These are phyloP conservation scores for Thamnaconus septentrionalis DNA, from an alignment of 2,113 vertebrate genomes.

Conservation along the genomic window DNA sequence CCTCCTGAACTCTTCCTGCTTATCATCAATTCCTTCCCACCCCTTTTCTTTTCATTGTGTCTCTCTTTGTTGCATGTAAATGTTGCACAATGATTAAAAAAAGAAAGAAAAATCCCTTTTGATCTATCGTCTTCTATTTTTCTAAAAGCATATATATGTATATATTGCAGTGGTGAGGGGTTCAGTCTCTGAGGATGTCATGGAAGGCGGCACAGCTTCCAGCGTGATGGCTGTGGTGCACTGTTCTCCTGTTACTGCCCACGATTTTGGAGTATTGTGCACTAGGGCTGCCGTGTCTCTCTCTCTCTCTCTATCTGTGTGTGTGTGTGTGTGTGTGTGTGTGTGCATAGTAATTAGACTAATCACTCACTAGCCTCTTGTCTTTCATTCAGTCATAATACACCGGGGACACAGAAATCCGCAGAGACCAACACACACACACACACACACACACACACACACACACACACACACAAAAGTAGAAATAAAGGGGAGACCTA, in stretches of 20 bases:
- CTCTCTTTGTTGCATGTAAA: conserved; percentile 7
- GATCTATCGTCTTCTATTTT: conserved; percentile 7
- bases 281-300: conserved; percentile 22
- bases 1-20: conserved; percentile 3
- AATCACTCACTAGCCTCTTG: conserved; percentile 3
- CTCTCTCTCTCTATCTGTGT: conserved; percentile 18
- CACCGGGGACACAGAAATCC: conserved; percentile 33
- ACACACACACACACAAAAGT: not conserved
- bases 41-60: not conserved
- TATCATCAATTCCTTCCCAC: conserved; percentile 1
- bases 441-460: conserved; percentile 13
- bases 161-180: not conserved
- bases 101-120: conserved; percentile 21
- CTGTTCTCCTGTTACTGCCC: too few species aligned
- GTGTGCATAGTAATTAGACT: too few species aligned
- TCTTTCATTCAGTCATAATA: conserved; percentile 15
- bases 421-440: conserved; percentile 35
- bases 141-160: not conserved
- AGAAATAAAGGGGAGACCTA: conserved; percentile 5
- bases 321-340: too few species aligned
- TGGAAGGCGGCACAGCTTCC: too few species aligned
- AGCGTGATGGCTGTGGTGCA: too few species aligned
- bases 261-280: not conserved
- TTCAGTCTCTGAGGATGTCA: too few species aligned
- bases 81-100: conserved; percentile 2